Percentiles rank a stretch among this genome's conserved stretches.
Conservation (phyloP, 2,113 vertebrate species). For the Rhabdornis inornatus region DNA sequence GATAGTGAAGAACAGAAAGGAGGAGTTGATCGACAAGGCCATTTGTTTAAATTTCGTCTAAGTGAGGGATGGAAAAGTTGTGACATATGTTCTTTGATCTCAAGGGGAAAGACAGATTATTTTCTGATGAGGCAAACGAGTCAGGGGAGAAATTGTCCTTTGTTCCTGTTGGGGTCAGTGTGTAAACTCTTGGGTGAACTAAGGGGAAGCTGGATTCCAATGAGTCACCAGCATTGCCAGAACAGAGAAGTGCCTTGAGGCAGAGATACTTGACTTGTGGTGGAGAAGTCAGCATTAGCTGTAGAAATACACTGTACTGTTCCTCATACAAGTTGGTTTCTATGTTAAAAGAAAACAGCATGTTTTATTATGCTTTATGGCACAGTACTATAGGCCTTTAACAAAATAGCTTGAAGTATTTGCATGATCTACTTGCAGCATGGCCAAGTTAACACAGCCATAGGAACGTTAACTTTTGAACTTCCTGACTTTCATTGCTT, state of each 20-base stretch:
- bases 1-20: background rate
- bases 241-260: background rate
- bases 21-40: background rate
- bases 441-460: conserved; percentile 56
- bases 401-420: conserved; percentile 51
- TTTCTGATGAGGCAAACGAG: background rate
- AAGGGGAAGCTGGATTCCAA: background rate
- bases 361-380: conserved; percentile 32
- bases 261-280: background rate
- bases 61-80: background rate
- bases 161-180: background rate
- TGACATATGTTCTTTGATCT: conserved; percentile 7
- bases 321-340: background rate
- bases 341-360: conserved; percentile 11
- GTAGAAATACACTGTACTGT: background rate
- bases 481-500: conserved; percentile 63
- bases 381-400: conserved; percentile 4
- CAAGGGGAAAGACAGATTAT: background rate
- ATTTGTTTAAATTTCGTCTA: background rate
- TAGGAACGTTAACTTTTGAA: conserved; percentile 66
- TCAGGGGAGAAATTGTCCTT: background rate
- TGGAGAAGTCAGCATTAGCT: background rate
- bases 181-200: background rate
- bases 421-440: conserved; percentile 48
- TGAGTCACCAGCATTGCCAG: background rate